A percentile compares a stretch with the other conserved stretches of the same genome.
Conservation (phyloP, 2,888 invertebrate genomes). For the Lobophora halterata region DNA sequence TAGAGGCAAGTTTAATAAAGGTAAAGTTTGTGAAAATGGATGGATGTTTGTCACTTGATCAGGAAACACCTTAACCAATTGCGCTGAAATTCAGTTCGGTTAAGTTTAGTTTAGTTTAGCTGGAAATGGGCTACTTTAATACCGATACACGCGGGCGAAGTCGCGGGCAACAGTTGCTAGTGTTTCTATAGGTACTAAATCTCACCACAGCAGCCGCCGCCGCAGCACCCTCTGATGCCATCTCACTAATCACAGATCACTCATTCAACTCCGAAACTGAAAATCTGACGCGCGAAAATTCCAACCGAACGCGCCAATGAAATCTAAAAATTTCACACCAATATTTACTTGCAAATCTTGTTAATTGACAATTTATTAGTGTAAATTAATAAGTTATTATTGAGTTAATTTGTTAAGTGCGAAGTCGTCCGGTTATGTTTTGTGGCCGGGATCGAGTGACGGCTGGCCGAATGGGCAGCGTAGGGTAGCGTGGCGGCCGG, state of each 20-base stretch:
- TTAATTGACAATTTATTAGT: background rate
- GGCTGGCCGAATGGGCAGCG: slow-evolving; percentile 55
- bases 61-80: no score
- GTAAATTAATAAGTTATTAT: slow-evolving; percentile 16
- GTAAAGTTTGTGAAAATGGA: background rate
- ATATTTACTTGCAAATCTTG: no score
- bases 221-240: slow-evolving; percentile 62
- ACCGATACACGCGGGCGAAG: no score
- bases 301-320: background rate
- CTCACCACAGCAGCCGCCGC: slow-evolving; percentile 61
- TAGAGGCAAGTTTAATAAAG: no score
- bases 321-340: background rate
- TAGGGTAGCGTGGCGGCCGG: slow-evolving; percentile 52
- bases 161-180: no score
- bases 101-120: no score
- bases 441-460: slow-evolving; percentile 74
- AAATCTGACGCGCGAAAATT: slow-evolving; percentile 16
- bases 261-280: slow-evolving; percentile 1
- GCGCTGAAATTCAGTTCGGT: no score
- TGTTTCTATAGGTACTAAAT: no score
- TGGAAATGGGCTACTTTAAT: no score
- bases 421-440: slow-evolving; percentile 79
- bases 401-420: slow-evolving; percentile 39
- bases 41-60: no score
- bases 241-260: slow-evolving; percentile 29